These are phyloP conservation scores for Linyphia triangularis DNA, from an alignment of 2,888 invertebrate species.

Conservation along the genomic window DNA sequence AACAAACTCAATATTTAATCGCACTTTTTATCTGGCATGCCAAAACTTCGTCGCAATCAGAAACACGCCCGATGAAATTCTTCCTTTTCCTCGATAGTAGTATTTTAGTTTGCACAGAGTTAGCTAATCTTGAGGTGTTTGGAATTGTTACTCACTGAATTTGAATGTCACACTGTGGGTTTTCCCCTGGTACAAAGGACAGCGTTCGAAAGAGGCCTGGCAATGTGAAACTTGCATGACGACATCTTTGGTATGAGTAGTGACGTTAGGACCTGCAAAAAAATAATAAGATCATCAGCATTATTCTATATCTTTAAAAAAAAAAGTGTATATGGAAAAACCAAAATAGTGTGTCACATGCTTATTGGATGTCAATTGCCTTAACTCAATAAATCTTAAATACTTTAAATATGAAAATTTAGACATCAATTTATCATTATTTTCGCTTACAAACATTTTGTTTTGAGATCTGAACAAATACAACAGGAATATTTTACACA, in stretches of 20 bases:
- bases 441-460: no score
- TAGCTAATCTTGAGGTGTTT: background rate
- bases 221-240: conserved; percentile 64
- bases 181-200: conserved; percentile 51
- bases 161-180: conserved; percentile 43
- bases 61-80: background rate
- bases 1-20: no score
- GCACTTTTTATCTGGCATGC: no score
- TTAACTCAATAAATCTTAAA: background rate
- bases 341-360: background rate
- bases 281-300: background rate
- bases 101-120: background rate
- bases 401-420: background rate
- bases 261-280: conserved; percentile 41
- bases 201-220: background rate
- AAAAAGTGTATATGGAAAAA: background rate
- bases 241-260: conserved; percentile 39
- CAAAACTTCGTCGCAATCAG: background rate
- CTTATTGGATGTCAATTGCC: background rate
- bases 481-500: no score
- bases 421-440: background rate
- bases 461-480: no score
- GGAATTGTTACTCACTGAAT: conserved; percentile 36
- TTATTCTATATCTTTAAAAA: background rate
- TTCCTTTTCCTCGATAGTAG: background rate